Evolutionary conservation across 1,140 invertebrate species (phyloP).

Genomic region (Zelostemma sp.): DNA sequence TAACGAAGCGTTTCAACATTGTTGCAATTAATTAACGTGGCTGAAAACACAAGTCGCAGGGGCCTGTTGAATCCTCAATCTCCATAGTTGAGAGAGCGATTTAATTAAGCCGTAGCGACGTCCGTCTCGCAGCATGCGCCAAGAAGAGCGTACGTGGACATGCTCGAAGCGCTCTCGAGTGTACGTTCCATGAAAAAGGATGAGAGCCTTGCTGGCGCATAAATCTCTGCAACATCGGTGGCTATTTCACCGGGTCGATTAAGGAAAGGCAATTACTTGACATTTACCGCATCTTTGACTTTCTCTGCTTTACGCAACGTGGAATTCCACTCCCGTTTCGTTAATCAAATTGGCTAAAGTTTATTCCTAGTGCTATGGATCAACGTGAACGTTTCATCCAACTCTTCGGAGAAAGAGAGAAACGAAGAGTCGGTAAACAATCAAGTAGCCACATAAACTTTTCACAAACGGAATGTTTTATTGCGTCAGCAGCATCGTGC

Average conservation of each 20-base stretch:
- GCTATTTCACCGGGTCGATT: slow-evolving; percentile 37
- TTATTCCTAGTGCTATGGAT: too few species aligned
- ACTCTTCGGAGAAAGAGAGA: too few species aligned
- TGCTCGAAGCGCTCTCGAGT: slow-evolving; percentile 36
- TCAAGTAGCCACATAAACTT: neutral
- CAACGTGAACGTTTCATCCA: too few species aligned
- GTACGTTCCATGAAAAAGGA: slow-evolving; percentile 32
- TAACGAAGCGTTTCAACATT: too few species aligned
- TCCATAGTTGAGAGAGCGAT: slow-evolving; percentile 27
- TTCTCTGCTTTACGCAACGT: slow-evolving; percentile 23
- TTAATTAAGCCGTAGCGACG: slow-evolving; percentile 40
- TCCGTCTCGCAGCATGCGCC: slow-evolving; percentile 29
- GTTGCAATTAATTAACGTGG: slow-evolving; percentile 37
- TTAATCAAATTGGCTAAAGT: too few species aligned
- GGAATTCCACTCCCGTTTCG: slow-evolving; percentile 18
- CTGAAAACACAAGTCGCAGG: slow-evolving; percentile 22
- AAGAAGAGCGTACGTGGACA: slow-evolving; percentile 21
- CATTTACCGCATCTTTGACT: slow-evolving; percentile 28
- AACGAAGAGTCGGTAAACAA: too few species aligned
- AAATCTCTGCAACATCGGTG: slow-evolving; percentile 26
- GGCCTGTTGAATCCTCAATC: slow-evolving; percentile 34
- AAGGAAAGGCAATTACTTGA: slow-evolving; percentile 26
- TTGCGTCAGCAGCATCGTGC: neutral
- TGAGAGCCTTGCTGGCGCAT: slow-evolving; percentile 21
- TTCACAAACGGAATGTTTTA: neutral